A percentile compares a stretch with the other conserved stretches of the same genome.
These are phyloP conservation scores for Anthoptus insignis DNA, from an alignment of 2,888 invertebrate species.

Conservation along the genomic window DNA sequence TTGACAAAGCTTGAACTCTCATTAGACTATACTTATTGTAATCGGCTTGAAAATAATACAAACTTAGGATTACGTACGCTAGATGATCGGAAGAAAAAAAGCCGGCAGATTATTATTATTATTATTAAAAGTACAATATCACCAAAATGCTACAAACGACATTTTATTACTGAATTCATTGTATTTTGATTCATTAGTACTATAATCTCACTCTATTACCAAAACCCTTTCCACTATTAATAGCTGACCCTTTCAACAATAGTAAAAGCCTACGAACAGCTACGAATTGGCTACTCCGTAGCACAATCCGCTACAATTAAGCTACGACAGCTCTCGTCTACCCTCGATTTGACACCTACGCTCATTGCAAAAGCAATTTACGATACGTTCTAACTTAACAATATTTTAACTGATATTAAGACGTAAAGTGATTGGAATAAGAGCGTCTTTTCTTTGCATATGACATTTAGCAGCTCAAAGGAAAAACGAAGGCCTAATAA, in stretches of 20 bases:
- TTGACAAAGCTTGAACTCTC: too few relatives aligned
- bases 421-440: neutral
- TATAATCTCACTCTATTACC: neutral
- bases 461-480: neutral
- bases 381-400: neutral
- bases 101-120: too few relatives aligned
- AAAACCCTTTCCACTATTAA: neutral
- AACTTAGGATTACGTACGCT: too few relatives aligned
- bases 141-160: too few relatives aligned
- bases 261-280: slow-evolving; percentile 4
- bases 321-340: slow-evolving; percentile 19
- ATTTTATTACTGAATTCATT: too few relatives aligned
- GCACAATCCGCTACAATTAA: slow-evolving; percentile 22
- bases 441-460: neutral
- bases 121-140: too few relatives aligned
- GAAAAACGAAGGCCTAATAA: neutral
- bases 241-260: neutral
- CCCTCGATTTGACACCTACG: slow-evolving; percentile 15
- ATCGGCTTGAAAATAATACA: too few relatives aligned
- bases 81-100: too few relatives aligned
- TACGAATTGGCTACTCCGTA: slow-evolving; percentile 20
- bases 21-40: too few relatives aligned
- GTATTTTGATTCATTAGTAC: too few relatives aligned
- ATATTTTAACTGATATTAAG: neutral
- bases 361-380: slow-evolving; percentile 1